Base-by-base conservation (phyloP, 92 coral and sea anemone genomes). In the Epizoanthus rinbou region DNA sequence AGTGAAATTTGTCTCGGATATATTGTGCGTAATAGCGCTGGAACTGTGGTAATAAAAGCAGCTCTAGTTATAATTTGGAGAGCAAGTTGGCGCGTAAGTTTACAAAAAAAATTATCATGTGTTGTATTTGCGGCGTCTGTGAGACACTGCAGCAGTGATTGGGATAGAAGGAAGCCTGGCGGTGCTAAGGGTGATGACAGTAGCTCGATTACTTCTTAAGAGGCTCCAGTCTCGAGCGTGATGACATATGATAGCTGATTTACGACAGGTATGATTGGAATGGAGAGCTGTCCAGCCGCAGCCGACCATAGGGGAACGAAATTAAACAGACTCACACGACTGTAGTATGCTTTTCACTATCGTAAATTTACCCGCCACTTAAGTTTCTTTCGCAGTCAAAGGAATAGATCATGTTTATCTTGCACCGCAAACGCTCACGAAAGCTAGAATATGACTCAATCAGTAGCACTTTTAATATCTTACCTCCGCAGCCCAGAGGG, bases 401-500 rank as follows among this genome's bases (percentile, higher is more conserved):
- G 22, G 52, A 78, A 13, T 21, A 78, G 68, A 22, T 41, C 22
- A 19, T 62, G 62, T 76, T 23, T 60, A 14, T 25, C 57, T 63
- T 23, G 43, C 58, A 6, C 5, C 64, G 31, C 70, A 23, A 60
- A 62, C 57, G 70, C 39, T 28, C 1, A 22, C 57, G 45, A 39
- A 62, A 13, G 63, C 21, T 62, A 78, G 43, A 21, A 39, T 62
- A 78, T 19, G 11, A 41, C 45, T 59, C 35, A 39, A 58, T 11
- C 25, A 15, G 18, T 60, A 64, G 21, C 63, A 60, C 52, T 10
- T 58, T 35, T 39, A 28, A 47, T 28, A 58, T 35, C 93, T 67
- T 60, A 92, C 96, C 96, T 97, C 95, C 3, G 99, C 93, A 65
- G 92, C 84, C 99, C 99, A 97, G 16, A 90, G 89, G 31, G 99